Evolutionary conservation across 64 coral and sea anemone species (phyloP).

Genomic region (Stichodactyla mertensii): DNA sequence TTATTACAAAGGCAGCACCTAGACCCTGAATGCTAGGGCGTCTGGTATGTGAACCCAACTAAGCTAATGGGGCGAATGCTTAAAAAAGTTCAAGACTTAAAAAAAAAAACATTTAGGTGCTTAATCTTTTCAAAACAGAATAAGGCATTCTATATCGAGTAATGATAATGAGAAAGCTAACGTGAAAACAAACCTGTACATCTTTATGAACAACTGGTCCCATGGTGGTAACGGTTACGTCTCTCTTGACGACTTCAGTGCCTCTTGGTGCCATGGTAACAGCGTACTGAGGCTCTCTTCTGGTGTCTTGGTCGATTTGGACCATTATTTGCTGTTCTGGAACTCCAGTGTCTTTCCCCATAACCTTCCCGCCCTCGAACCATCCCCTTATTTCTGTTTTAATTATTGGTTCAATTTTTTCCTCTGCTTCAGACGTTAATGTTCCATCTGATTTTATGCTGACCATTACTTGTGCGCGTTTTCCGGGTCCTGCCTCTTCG

Average conservation of each 20-base stretch:
- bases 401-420: conserved; percentile 92
- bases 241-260: conserved; percentile 77
- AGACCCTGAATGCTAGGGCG: no score
- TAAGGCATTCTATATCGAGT: no score
- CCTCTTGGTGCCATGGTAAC: conserved; percentile 65
- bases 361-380: conserved; percentile 84
- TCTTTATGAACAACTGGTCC: conserved; percentile 80
- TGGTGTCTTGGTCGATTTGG: conserved; percentile 68
- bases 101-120: no score
- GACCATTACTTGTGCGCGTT: conserved; percentile 70
- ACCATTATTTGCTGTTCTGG: conserved; percentile 82
- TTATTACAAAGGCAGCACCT: no score
- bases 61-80: no score
- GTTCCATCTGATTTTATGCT: conserved; percentile 60
- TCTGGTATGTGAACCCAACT: no score
- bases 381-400: conserved; percentile 96
- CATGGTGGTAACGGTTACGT: conserved; percentile 78
- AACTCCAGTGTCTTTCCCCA: conserved; percentile 48
- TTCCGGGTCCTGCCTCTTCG: conserved; percentile 46
- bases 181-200: background rate
- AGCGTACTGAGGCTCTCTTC: conserved; percentile 50
- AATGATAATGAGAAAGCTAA: no score
- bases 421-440: conserved; percentile 68
- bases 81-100: no score
- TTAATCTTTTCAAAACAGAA: background rate